These are phyloP conservation scores for Agapostemon virescens DNA, from an alignment of 2,888 invertebrate genomes.

Conservation along the genomic window DNA sequence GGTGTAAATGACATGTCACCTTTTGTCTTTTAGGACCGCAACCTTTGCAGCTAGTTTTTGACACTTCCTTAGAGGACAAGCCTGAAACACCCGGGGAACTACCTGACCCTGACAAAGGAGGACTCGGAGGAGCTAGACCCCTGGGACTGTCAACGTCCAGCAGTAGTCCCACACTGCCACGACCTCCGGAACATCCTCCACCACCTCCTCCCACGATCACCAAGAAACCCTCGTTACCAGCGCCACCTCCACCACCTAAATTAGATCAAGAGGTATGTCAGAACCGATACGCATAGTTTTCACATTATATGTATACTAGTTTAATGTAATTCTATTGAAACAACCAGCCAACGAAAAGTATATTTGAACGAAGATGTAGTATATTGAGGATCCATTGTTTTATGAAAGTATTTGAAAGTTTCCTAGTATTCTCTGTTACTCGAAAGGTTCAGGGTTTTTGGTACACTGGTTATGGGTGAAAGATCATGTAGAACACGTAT, in stretches of 20 bases:
- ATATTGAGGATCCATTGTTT: slow-evolving; percentile 27
- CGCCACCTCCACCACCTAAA: slow-evolving; percentile 84
- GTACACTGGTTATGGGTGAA: slow-evolving; percentile 63
- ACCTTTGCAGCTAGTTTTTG: slow-evolving; percentile 82
- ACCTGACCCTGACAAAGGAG: slow-evolving; percentile 88
- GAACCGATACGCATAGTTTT: background rate
- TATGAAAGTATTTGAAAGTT: slow-evolving; percentile 23
- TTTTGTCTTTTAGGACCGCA: slow-evolving; percentile 79
- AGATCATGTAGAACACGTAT: slow-evolving; percentile 49
- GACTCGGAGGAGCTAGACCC: slow-evolving; percentile 90
- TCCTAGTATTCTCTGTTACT: slow-evolving; percentile 47
- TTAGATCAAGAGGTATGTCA: slow-evolving; percentile 83
- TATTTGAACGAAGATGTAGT: slow-evolving; percentile 13
- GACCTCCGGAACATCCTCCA: slow-evolving; percentile 81
- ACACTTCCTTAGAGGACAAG: slow-evolving; percentile 83
- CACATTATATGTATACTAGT: background rate
- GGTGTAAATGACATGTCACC: background rate
- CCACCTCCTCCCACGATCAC: slow-evolving; percentile 81
- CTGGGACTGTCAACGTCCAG: slow-evolving; percentile 85
- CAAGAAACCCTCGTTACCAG: slow-evolving; percentile 81
- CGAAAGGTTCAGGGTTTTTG: slow-evolving; percentile 56
- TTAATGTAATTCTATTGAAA: background rate
- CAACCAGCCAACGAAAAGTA: slow-evolving; percentile 5
- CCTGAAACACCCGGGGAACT: slow-evolving; percentile 90
- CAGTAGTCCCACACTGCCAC: slow-evolving; percentile 81